phyloP scores from a whole-genome alignment of 2,888 invertebrate species.

The Limnephilus marmoratus region DNA sequence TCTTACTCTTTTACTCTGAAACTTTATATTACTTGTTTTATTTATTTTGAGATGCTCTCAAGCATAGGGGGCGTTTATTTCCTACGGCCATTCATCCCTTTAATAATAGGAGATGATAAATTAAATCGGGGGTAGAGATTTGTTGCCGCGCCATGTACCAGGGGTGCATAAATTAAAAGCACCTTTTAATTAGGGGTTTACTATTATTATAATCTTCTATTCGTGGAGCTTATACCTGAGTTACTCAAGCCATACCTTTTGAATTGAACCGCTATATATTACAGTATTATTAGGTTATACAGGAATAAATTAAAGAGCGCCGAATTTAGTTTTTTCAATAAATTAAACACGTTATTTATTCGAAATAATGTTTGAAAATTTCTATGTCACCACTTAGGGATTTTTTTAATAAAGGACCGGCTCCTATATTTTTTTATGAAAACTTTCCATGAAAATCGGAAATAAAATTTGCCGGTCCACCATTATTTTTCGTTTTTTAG shows the following conservation, averaged over 20 bases:
- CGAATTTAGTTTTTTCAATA: too few relatives aligned
- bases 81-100: conserved; percentile 29
- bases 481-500: too few relatives aligned
- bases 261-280: background rate
- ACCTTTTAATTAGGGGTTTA: background rate
- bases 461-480: too few relatives aligned
- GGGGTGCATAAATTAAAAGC: conserved; percentile 48
- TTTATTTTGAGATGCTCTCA: background rate
- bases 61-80: conserved; percentile 33
- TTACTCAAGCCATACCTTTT: background rate
- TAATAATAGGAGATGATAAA: conserved; percentile 51
- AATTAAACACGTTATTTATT: too few relatives aligned
- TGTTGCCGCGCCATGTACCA: conserved; percentile 42
- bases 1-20: conserved; percentile 11
- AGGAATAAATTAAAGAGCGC: too few relatives aligned
- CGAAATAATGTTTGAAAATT: too few relatives aligned
- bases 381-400: too few relatives aligned
- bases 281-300: too few relatives aligned
- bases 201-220: background rate
- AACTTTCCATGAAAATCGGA: too few relatives aligned
- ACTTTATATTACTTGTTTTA: background rate
- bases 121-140: conserved; percentile 30
- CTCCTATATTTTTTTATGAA: too few relatives aligned
- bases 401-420: too few relatives aligned
- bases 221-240: background rate